Evolutionary conservation across 2,888 invertebrate species (phyloP), one percentile per base, ranked within the genome.

Genomic region (Timema podura): DNA sequence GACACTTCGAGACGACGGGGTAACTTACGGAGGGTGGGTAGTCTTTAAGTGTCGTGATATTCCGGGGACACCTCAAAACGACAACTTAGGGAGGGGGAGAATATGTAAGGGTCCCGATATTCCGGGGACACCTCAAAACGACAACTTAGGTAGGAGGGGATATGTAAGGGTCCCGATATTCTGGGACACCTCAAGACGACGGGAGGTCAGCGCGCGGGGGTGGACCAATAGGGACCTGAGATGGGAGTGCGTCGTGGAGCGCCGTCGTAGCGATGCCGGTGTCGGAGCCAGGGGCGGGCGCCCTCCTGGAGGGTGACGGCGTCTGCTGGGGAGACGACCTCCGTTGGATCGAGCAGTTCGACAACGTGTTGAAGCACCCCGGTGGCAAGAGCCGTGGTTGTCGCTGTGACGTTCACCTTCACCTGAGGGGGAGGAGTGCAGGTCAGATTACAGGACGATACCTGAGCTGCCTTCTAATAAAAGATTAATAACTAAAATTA

Each of bases 291-390:
- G 59, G 61, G 54, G 57, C 64, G n/a, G 11, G 64, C 15, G 48
- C 66, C 44, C 47, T n/a, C 48, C 65, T 78, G 70, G 69, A 66
- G 13, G 65, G 65, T 15, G 69, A 66, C 44, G 59, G 48, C 16
- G n/a, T 44, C 8, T 76, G 82, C 68, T 84, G 84, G 84, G 83
- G 82, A 71, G 78, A 80, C 6, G 83, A 84, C 75, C 80, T 82
- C 75, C 81, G 79, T 69, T 85, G 85, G 85, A 85, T 85, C 69
- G 79, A 83, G 57, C 81, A 83, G 71, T 85, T 83, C 80, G 85
- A 85, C 77, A 83, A 83, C 76, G 81, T 85, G 73, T 80, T 85
- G 54, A 83, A 82, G 70, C 82, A 83, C 76, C 82, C 83, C 5
- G 82, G 82, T 54, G 81, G 81, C 11, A 78, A 82, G 67, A 79